Evolutionary conservation across 2,888 invertebrate genomes (phyloP).

Genomic region (Drosophila sordidula): DNA sequence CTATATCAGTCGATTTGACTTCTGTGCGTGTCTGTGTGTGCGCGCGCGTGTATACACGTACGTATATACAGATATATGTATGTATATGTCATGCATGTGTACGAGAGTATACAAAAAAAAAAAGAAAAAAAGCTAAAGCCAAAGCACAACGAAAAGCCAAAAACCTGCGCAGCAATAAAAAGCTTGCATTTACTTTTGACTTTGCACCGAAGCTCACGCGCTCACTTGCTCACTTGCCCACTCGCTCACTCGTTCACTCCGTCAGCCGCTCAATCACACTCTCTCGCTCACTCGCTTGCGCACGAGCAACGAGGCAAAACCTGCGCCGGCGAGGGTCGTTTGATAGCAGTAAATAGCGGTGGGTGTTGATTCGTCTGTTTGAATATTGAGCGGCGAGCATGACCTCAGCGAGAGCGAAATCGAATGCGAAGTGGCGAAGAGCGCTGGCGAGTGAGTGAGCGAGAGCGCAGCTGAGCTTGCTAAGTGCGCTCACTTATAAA

Average conservation of each 20-base stretch:
- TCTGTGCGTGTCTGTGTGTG: constrained; percentile 19
- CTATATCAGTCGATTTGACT: constrained; percentile 77
- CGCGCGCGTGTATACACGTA: constrained; percentile 7
- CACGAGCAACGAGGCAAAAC: constrained; percentile 41
- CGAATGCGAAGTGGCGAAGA: constrained; percentile 13
- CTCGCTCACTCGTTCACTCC: constrained; percentile 21
- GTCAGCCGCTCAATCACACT: constrained; percentile 5
- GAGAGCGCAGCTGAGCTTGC: constrained; percentile 26
- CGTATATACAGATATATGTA: constrained; percentile 24
- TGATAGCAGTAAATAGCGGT: constrained; percentile 39
- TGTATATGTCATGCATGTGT: constrained; percentile 9
- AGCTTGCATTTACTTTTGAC: constrained; percentile 58
- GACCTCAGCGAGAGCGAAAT: constrained; percentile 61
- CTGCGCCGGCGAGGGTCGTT: constrained; percentile 68
- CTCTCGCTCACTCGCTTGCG: constrained; percentile 9
- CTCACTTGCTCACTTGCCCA: constrained; percentile 15
- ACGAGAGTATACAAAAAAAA: constrained; percentile 17
- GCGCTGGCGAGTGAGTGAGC: constrained; percentile 1
- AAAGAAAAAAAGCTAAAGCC: constrained; percentile 37
- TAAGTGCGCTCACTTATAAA: constrained; percentile 74
- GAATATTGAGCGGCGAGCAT: constrained; percentile 30
- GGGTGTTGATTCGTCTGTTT: constrained; percentile 44
- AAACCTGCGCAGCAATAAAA: constrained; percentile 53
- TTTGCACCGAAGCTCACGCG: constrained; percentile 45
- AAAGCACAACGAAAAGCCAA: constrained; percentile 44